Evolutionary conservation across 2,888 invertebrate genomes (phyloP), one percentile per base, ranked within the genome.

Genomic region (Chrysolina haemoptera): DNA sequence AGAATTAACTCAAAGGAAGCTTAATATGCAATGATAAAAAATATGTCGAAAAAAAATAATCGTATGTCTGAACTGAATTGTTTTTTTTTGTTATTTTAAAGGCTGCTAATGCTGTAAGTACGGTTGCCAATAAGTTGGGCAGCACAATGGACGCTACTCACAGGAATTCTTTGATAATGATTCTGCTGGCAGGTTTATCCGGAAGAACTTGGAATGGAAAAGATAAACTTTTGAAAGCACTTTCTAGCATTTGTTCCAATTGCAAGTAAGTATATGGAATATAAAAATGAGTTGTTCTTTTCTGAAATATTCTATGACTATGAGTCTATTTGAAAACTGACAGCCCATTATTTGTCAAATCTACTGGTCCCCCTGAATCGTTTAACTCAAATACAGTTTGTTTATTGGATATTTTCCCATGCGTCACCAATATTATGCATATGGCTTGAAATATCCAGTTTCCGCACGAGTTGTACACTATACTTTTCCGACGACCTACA

Each of bases 161-260:
- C 75, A 89, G 94, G 35, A 91, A 92, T 79, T 89, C 89, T 62
- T 88, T 97, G 18, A 88, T 96, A 0, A 90, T 91, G 20, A 91
- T 95, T 69, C 86, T 88, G 68, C 86, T 95, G 1, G 90, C 90
- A 64, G 94, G 94, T 0, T 89, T 95, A 48, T 91, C 92, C 79
- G 97, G 97, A 20, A 91, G 97, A 85, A 96, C 96, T 0, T 98
- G 96, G 92, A 93, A 93, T 80, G 97, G 97, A n/a, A 98, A 98
- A 86, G 94, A 96, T 78, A 91, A 94, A 77, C 88, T 97, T 41
- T 86, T 97, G 14, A 91, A 93, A 80, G 96, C 97, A 0, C 85
- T 97, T 6, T 93, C 95, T 0, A 93, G 93, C 18, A 89, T 96
- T 22, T 94, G 91, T 80, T 89, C 88, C 67, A 90, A 89, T 80